Conservation (phyloP, 2,888 invertebrate genomes). For the Trissolcus japonicus region DNA sequence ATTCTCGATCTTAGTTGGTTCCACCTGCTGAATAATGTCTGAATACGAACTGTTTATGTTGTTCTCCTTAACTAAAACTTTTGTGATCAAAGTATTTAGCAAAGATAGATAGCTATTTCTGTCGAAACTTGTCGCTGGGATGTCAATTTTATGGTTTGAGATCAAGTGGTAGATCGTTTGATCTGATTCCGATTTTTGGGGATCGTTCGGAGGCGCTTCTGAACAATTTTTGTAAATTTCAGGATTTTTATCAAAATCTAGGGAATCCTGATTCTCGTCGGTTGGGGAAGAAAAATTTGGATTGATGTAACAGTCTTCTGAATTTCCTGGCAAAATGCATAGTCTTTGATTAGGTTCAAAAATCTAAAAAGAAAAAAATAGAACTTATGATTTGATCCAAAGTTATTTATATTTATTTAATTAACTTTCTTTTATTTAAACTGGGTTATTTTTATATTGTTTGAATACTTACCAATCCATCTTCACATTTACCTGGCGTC, state of each 20-base stretch:
- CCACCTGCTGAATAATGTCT: not conserved
- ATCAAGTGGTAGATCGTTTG: slow-evolving; percentile 35
- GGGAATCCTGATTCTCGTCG: slow-evolving; percentile 20
- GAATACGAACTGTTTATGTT: slow-evolving; percentile 14
- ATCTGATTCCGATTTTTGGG: slow-evolving; percentile 14
- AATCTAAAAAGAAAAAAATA: slow-evolving; percentile 59
- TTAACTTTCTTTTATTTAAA: not conserved
- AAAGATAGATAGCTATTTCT: slow-evolving; percentile 31
- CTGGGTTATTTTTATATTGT: not conserved
- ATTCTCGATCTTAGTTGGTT: not conserved
- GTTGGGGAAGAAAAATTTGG: slow-evolving; percentile 4
- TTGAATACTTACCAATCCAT: slow-evolving; percentile 67
- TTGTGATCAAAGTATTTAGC: slow-evolving; percentile 40
- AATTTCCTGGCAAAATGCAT: slow-evolving; percentile 68
- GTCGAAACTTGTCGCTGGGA: slow-evolving; percentile 15
- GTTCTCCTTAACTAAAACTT: slow-evolving; percentile 28
- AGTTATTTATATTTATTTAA: not conserved
- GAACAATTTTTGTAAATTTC: not conserved
- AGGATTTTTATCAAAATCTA: not conserved
- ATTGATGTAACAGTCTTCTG: slow-evolving; percentile 64
- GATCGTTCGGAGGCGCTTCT: not conserved
- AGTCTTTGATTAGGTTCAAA: slow-evolving; percentile 69
- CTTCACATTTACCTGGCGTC: slow-evolving; percentile 69
- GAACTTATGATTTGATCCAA: not conserved
- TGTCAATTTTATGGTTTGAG: slow-evolving; percentile 45